Evolutionary conservation across 2,113 vertebrate species (phyloP), one percentile per base, ranked within the genome.

Genomic region (Percina caprodes): DNA sequence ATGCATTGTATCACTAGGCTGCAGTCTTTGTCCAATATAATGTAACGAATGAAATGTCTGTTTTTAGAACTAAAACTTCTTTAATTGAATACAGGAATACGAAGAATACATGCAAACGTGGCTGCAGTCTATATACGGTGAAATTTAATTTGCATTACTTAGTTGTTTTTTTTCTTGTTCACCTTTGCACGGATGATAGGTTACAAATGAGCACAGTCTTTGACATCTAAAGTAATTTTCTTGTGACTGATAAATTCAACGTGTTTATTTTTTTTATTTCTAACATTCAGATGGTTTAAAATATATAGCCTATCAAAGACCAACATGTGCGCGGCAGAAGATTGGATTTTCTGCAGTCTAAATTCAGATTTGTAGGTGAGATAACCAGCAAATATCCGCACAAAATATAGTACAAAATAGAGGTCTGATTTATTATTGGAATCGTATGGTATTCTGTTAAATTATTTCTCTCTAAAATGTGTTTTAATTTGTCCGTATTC

Each of bases 341-440:
- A 18, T 35, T 7, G 0, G 15, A 4, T 62, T 60, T 65, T 73
- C 11, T 33, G 5, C 60, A 12, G 23, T 69, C 52, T 52, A 24
- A 55, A 66, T 49, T 48, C 61, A 60, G 61, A 10, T 26, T 14
- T 42, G 33, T 52, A 56, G 59, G 55, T 84, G 55, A 65, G 46
- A 74, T 39, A 69, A 69, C 79, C 56, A 60, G 3, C 0, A 26
- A 15, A 23, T 12, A 23, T 35, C 4, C 18, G 42, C 1, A 46
- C 16, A 23, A 61, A 62, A 30, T 21, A 7, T 3, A 23, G 3
- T 14, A 18, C 13, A 51, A 51, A 51, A 51, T 16, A 51, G 39
- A 33, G 11, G 0, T 24, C 33, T 26, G 49, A 42, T 65, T 62
- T n/a, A 13, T 16, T 51, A 39, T 24, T 55, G 46, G 21, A n/a